Evolutionary conservation across 2,113 vertebrate species (phyloP), one percentile per base, ranked within the genome.

Genomic region (Coryphaenoides rupestris): DNA sequence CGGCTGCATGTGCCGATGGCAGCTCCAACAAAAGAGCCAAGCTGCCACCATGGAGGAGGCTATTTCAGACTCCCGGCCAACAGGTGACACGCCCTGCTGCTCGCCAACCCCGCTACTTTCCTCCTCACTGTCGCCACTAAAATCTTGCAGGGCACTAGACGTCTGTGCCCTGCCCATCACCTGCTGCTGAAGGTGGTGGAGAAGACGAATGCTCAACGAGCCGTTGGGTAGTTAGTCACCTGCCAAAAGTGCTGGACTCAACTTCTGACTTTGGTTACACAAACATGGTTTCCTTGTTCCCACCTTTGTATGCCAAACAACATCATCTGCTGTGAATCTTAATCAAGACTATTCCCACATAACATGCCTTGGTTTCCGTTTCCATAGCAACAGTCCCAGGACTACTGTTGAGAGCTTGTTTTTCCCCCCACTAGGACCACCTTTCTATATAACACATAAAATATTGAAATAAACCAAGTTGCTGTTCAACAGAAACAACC

Each of bases 1-100:
- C 72, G 66, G 68, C 45, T 73, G 19, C 79, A 84, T 83, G 79
- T 83, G 82, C 72, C 67, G 73, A 82, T 86, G 85, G 75, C 84
- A 85, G 78, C 69, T 64, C 60, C 73, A 47, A 86, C 84, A 84
- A 85, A 84, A 81, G 73, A 73, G 55, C 63, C 65, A 74, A 70
- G 33, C n/a, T n/a, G n/a, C 76, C 69, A 78, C n/a, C 24, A 63
- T 59, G n/a, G 49, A 75, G 63, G 62, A 65, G 69, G 56, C 47
- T 59, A 19, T 69, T 73, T 80, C 54, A 69, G 60, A 70, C 28
- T 16, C 17, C 14, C 26, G 9, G 66, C 69, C 75, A 70, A 70
- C 61, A 72, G 60, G 71, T 76, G 64, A 81, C 73, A 68, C 53
- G 21, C 21, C 55, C 59, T 40, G 45, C 73, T 68, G 63, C 68